These are phyloP conservation scores for Tiliacea aurago DNA, from an alignment of 2,888 invertebrate species.

Conservation along the genomic window DNA sequence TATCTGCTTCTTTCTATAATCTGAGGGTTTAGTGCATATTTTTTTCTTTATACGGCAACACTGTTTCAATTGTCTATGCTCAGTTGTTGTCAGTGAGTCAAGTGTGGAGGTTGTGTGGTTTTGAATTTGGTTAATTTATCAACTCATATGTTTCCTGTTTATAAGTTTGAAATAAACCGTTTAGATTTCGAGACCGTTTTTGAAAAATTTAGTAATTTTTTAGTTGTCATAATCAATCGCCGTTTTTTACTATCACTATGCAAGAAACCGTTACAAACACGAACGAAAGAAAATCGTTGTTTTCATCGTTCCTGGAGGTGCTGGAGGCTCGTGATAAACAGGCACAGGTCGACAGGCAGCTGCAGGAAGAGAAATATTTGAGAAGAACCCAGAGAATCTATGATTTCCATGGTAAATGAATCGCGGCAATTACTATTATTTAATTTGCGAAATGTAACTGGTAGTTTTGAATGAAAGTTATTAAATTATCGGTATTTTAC, in stretches of 20 bases:
- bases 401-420: conserved; percentile 84
- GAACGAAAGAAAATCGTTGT: conserved; percentile 85
- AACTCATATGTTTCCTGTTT: conserved; percentile 63
- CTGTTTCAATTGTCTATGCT: too few species aligned
- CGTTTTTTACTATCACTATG: conserved; percentile 77
- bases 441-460: not conserved
- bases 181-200: conserved; percentile 26
- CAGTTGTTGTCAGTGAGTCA: conserved; percentile 76
- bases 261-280: conserved; percentile 89
- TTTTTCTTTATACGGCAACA: too few species aligned
- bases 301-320: conserved; percentile 85
- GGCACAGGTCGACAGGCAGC: conserved; percentile 81
- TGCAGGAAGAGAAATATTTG: conserved; percentile 86
- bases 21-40: too few species aligned
- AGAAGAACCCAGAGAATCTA: conserved; percentile 86
- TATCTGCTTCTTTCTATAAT: too few species aligned
- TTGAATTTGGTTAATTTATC: conserved; percentile 77
- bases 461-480: conserved; percentile 57
- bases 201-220: conserved; percentile 18
- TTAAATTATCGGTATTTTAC: not conserved
- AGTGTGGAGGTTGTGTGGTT: conserved; percentile 75
- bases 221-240: conserved; percentile 37
- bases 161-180: conserved; percentile 44
- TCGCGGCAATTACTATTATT: conserved; percentile 27
- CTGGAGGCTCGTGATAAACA: conserved; percentile 84